Evolutionary conservation across 2,888 invertebrate species (phyloP).

Genomic region (Tetramorium bicarinatum): DNA sequence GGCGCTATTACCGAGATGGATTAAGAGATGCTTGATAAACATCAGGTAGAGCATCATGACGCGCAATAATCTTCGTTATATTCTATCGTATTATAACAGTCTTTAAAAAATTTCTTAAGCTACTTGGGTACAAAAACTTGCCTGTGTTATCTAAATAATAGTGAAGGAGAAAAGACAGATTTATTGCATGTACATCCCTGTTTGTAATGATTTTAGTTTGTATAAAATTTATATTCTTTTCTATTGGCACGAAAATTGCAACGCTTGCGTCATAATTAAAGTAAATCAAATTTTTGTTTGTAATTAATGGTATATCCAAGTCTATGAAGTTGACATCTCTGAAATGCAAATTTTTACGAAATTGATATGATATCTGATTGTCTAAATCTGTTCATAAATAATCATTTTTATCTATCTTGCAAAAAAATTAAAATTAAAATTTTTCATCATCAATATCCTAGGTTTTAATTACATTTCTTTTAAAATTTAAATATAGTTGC

Average conservation of each 20-base stretch:
- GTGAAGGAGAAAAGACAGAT: neutral
- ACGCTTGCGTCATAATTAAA: neutral
- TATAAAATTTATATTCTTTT: neutral
- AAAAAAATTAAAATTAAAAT: too few relatives aligned
- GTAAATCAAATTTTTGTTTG: neutral
- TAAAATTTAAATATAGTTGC: too few relatives aligned
- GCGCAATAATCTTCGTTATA: slow-evolving; percentile 14
- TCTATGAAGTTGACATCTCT: too few relatives aligned
- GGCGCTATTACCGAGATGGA: slow-evolving; percentile 36
- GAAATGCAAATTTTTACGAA: too few relatives aligned
- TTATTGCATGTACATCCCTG: neutral
- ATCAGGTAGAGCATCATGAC: slow-evolving; percentile 12
- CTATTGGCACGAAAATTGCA: neutral
- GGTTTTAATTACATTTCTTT: too few relatives aligned
- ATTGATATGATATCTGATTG: too few relatives aligned
- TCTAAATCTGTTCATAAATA: too few relatives aligned
- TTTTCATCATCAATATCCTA: too few relatives aligned
- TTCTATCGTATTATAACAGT: slow-evolving; percentile 7
- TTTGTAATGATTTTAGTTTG: neutral
- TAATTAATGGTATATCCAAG: slow-evolving; percentile 30
- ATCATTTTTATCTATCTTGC: too few relatives aligned
- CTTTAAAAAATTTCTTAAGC: neutral
- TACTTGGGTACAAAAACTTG: neutral
- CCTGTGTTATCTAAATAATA: neutral
- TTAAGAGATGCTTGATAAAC: slow-evolving; percentile 48